Evolutionary conservation across 2,797 vertebrate species (phyloP).

Genomic region (Hydrolagus colliei): DNA sequence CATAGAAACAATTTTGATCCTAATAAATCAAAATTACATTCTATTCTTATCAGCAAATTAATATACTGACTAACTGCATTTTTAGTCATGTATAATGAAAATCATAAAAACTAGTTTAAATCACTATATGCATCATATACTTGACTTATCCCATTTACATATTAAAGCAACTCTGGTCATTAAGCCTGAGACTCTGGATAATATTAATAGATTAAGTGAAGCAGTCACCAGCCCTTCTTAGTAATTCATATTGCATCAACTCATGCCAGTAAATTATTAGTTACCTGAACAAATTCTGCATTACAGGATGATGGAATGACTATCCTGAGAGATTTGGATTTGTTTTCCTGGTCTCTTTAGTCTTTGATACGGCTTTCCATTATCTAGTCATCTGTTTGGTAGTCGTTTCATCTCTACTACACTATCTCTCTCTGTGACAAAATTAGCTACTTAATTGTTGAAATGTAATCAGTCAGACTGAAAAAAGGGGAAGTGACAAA

Average conservation of each 20-base stretch:
- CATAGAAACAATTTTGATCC: background rate
- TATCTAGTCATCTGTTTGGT: background rate
- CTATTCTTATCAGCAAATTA: background rate
- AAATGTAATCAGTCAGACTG: too few relatives aligned
- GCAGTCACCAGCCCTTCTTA: background rate
- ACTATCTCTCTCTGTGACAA: too few relatives aligned
- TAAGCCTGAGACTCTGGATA: background rate
- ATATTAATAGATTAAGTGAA: background rate
- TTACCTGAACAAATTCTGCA: background rate
- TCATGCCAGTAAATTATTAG: background rate
- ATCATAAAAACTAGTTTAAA: background rate
- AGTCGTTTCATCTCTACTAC: too few relatives aligned
- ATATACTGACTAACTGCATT: background rate
- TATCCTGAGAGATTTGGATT: too few relatives aligned
- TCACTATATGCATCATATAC: background rate
- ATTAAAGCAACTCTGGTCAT: constrained; percentile 5
- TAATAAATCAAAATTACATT: background rate
- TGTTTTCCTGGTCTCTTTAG: background rate
- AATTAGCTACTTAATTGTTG: too few relatives aligned
- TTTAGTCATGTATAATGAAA: constrained; percentile 1
- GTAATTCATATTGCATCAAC: background rate
- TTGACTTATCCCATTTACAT: background rate
- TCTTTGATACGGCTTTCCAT: background rate
- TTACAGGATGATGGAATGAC: background rate
- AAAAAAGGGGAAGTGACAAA: too few relatives aligned